phyloP scores from a whole-genome alignment of 1,140 invertebrate species.

The Steinernema khuongi region DNA sequence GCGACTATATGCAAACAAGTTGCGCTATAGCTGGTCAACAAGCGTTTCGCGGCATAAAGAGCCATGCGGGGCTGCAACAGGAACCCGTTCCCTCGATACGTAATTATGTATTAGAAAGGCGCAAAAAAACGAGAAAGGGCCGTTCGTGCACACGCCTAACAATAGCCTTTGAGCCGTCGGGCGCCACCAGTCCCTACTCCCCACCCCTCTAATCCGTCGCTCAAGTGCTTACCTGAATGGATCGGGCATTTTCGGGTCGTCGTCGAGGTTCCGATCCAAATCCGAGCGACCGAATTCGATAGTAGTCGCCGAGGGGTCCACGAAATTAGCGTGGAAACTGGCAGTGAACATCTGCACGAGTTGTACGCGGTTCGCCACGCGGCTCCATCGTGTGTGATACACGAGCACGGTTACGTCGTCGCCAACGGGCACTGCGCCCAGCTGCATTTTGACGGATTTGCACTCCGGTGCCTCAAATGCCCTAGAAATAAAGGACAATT shows the following conservation, averaged over 20 bases:
- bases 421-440: conserved; percentile 32
- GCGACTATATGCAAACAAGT: no score
- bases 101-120: no score
- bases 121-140: no score
- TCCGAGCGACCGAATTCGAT: conserved; percentile 29
- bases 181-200: no score
- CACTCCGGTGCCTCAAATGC: conserved; percentile 29
- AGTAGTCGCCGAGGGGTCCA: conserved; percentile 20
- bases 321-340: conserved; percentile 37
- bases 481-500: conserved; percentile 19
- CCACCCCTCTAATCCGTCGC: not conserved
- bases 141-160: no score
- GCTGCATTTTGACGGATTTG: conserved; percentile 20
- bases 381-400: conserved; percentile 40
- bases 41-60: no score
- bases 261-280: conserved; percentile 28
- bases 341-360: conserved; percentile 35
- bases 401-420: conserved; percentile 36
- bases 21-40: no score
- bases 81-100: no score
- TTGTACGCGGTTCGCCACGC: conserved; percentile 37
- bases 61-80: no score
- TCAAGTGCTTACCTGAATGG: conserved; percentile 25
- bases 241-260: conserved; percentile 27
- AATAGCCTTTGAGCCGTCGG: no score